Percentiles rank a stretch among this genome's conserved stretches.
phyloP scores from a whole-genome alignment of 2,888 invertebrate species.

The Trypoxylon attenuatum region DNA sequence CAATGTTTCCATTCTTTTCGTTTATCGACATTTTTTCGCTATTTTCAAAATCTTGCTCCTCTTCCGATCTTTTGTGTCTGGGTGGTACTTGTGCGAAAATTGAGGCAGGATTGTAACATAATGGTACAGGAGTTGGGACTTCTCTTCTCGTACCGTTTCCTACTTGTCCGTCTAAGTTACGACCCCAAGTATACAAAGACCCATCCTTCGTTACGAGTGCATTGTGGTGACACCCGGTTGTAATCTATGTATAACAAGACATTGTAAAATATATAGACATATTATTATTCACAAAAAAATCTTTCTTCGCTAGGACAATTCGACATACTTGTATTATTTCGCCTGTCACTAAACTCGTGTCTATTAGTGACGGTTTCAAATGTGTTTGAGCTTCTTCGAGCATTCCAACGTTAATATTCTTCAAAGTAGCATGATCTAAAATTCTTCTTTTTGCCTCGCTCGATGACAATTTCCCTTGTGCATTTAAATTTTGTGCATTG shows the following conservation, averaged over 20 bases:
- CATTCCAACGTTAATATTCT: slow-evolving; percentile 47
- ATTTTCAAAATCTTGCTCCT: slow-evolving; percentile 22
- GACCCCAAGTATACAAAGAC: slow-evolving; percentile 88
- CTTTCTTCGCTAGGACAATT: neutral
- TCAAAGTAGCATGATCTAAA: slow-evolving; percentile 33
- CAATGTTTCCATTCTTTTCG: slow-evolving; percentile 36
- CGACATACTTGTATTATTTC: slow-evolving; percentile 79
- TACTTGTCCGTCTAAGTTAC: slow-evolving; percentile 92
- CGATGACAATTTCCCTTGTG: slow-evolving; percentile 14
- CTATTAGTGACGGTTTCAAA: slow-evolving; percentile 79
- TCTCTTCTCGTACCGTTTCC: slow-evolving; percentile 83
- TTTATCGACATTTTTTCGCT: slow-evolving; percentile 3
- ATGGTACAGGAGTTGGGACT: slow-evolving; percentile 77
- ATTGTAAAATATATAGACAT: slow-evolving; percentile 3
- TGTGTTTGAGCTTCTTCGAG: slow-evolving; percentile 74
- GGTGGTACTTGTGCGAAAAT: slow-evolving; percentile 63
- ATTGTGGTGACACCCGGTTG: slow-evolving; percentile 90
- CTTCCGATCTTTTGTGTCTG: slow-evolving; percentile 37
- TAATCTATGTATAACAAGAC: slow-evolving; percentile 55
- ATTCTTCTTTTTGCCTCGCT: slow-evolving; percentile 24
- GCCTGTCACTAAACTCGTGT: slow-evolving; percentile 79
- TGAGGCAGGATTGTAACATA: slow-evolving; percentile 74
- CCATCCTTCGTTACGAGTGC: slow-evolving; percentile 84
- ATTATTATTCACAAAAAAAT: slow-evolving; percentile 8
- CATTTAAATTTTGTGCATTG: slow-evolving; percentile 18